These are phyloP conservation scores for Sarcophaga subvicina DNA, from an alignment of 2,888 invertebrate species.

Conservation along the genomic window DNA sequence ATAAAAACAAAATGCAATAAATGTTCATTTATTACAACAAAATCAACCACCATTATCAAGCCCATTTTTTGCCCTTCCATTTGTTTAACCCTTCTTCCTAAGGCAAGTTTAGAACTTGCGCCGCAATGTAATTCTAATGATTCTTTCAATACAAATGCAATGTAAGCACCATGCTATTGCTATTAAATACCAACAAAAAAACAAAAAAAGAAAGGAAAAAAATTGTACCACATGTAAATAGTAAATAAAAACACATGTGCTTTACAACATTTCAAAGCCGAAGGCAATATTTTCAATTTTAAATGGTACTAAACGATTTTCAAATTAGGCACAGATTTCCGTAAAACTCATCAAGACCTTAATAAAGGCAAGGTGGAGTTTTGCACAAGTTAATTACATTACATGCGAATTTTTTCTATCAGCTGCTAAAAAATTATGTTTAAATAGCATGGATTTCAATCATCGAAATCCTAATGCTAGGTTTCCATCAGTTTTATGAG, in stretches of 20 bases:
- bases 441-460: no score
- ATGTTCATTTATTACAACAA: slow-evolving; percentile 46
- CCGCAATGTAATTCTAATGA: slow-evolving; percentile 30
- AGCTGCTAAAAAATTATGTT: no score
- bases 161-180: slow-evolving; percentile 3
- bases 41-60: slow-evolving; percentile 48
- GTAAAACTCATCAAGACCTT: no score
- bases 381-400: neutral
- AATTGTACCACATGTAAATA: neutral
- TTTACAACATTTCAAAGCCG: slow-evolving; percentile 22
- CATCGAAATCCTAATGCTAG: no score
- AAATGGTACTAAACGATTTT: slow-evolving; percentile 3
- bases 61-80: neutral
- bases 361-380: no score
- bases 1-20: slow-evolving; percentile 44
- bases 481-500: no score
- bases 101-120: slow-evolving; percentile 37
- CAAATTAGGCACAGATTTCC: neutral
- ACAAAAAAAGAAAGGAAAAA: slow-evolving; percentile 38
- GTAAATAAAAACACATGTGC: neutral
- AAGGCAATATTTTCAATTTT: slow-evolving; percentile 22
- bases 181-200: slow-evolving; percentile 12
- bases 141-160: slow-evolving; percentile 12
- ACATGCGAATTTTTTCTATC: no score
- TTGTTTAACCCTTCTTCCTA: slow-evolving; percentile 46